A percentile compares a stretch with the other conserved stretches of the same genome.
Evolutionary conservation across 2,888 invertebrate species (phyloP).

Genomic region (Lochmaea capreae): DNA sequence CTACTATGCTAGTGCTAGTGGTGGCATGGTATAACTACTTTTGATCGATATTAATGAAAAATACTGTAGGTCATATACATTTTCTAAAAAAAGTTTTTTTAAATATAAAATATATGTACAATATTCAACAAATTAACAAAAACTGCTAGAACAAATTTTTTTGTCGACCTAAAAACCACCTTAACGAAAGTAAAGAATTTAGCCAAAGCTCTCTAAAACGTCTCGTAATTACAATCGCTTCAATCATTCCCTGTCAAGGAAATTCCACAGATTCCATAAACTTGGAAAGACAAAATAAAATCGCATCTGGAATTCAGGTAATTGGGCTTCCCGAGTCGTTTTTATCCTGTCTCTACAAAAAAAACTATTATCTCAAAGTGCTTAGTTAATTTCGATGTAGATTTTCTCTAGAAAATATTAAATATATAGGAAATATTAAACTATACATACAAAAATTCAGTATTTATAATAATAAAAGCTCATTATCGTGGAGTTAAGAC

Average conservation of each 20-base stretch:
- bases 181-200: background rate
- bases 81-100: too few relatives aligned
- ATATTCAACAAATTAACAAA: background rate
- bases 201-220: background rate
- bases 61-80: too few relatives aligned
- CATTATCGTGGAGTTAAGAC: too few relatives aligned
- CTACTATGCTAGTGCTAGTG: too few relatives aligned
- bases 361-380: constrained; percentile 9
- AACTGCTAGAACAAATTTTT: background rate
- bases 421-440: too few relatives aligned
- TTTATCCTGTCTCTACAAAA: background rate
- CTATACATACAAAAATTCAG: too few relatives aligned
- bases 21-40: too few relatives aligned
- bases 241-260: background rate
- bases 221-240: constrained; percentile 1
- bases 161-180: background rate
- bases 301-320: constrained; percentile 11
- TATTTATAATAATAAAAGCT: too few relatives aligned
- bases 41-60: too few relatives aligned
- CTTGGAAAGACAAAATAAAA: background rate
- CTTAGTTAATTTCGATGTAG: constrained; percentile 5
- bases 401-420: background rate
- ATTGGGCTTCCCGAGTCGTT: constrained; percentile 7
- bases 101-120: too few relatives aligned
- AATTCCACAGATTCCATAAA: constrained; percentile 12